A percentile compares a stretch with the other conserved stretches of the same genome.
Conservation (phyloP, 2,888 invertebrate genomes). For the Cantharis nigra region DNA sequence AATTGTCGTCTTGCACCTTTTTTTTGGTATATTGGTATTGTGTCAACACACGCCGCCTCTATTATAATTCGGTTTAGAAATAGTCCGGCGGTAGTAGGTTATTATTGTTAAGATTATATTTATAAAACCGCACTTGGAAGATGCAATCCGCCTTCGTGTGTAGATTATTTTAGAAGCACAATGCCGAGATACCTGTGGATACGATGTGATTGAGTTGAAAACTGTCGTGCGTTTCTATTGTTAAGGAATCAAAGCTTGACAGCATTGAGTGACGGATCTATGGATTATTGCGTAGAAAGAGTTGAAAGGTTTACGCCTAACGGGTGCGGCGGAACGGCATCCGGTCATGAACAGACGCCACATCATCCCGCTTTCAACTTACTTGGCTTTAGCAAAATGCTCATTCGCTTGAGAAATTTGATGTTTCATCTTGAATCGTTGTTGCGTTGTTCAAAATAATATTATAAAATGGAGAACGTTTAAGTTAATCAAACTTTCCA, state of each 20-base stretch:
- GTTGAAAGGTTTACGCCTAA: slow-evolving; percentile 29
- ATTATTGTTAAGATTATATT: slow-evolving; percentile 26
- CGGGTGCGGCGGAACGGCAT: slow-evolving; percentile 32
- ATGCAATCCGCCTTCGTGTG: slow-evolving; percentile 22
- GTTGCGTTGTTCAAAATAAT: neutral
- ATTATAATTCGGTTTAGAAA: slow-evolving; percentile 3
- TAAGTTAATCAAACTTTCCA: neutral
- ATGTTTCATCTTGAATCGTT: neutral
- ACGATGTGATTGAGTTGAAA: slow-evolving; percentile 18
- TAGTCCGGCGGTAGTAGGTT: slow-evolving; percentile 38
- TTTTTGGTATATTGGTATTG: neutral
- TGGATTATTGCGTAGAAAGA: slow-evolving; percentile 29
- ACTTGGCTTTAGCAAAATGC: slow-evolving; percentile 10
- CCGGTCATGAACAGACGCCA: slow-evolving; percentile 28
- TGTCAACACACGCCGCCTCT: slow-evolving; percentile 5
- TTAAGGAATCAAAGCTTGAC: slow-evolving; percentile 30
- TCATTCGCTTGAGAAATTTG: neutral
- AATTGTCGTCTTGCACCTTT: neutral
- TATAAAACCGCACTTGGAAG: slow-evolving; percentile 31
- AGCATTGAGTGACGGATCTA: slow-evolving; percentile 33
- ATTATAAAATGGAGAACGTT: neutral
- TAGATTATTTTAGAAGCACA: slow-evolving; percentile 8
- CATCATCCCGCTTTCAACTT: slow-evolving; percentile 23
- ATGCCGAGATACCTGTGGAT: slow-evolving; percentile 24
- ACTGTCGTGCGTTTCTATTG: slow-evolving; percentile 30